phyloP scores from a whole-genome alignment of 2,113 vertebrate genomes.

The Hippocampus abdominalis region DNA sequence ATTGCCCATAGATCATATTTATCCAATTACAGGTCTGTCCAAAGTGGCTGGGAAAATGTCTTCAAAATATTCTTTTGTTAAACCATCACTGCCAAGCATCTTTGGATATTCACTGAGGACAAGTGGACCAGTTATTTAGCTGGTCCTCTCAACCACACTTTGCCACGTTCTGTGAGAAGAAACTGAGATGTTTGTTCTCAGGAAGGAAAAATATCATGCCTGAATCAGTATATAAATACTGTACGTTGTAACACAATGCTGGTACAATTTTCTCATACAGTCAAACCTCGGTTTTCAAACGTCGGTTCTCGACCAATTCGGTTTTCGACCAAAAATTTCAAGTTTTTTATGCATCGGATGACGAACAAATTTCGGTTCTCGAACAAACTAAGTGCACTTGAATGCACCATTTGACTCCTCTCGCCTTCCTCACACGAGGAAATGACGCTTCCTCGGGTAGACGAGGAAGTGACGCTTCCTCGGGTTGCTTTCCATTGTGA shows the following conservation, averaged over 20 bases:
- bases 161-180: not conserved
- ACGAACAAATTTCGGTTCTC: no score
- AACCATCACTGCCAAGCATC: not conserved
- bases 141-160: not conserved
- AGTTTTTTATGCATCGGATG: no score
- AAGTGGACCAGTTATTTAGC: not conserved
- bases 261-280: not conserved
- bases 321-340: no score
- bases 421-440: no score
- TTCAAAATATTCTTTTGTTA: not conserved
- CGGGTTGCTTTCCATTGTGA: no score
- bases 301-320: no score
- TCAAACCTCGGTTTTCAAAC: no score
- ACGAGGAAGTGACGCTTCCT: no score
- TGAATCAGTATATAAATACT: conserved; percentile 19
- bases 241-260: not conserved
- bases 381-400: no score
- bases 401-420: no score
- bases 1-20: not conserved
- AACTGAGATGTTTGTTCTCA: not conserved
- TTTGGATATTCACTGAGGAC: not conserved
- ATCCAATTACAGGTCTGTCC: no score
- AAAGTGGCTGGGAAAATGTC: not conserved
- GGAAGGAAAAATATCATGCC: conserved; percentile 21
- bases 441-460: no score